Percentiles rank a stretch among this genome's conserved stretches.
Conservation (phyloP, 2,113 vertebrate species). For the Platanista minor region DNA sequence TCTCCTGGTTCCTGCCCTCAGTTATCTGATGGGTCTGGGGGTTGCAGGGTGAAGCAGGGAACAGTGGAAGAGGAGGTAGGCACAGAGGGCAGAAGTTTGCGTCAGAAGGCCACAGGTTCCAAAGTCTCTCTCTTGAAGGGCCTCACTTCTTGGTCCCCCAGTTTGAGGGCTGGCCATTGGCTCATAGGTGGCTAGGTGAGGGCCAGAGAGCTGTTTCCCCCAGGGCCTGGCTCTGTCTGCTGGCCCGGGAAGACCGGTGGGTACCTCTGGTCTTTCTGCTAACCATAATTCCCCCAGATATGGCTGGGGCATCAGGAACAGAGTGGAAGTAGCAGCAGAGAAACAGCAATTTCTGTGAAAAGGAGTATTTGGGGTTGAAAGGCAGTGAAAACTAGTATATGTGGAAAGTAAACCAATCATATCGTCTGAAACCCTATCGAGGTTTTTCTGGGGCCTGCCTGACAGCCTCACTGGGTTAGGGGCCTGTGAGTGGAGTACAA, state of each 20-base stretch:
- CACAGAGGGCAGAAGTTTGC: background rate
- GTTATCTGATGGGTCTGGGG: background rate
- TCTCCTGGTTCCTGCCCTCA: background rate
- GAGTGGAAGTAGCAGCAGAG: background rate
- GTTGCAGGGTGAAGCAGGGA: background rate
- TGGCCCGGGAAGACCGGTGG: background rate
- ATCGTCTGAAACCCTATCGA: background rate
- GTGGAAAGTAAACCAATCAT: background rate
- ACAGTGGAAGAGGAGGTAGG: background rate
- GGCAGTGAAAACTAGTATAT: background rate
- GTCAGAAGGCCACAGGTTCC: background rate
- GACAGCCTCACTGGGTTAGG: background rate
- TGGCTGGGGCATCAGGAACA: background rate
- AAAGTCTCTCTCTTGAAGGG: background rate
- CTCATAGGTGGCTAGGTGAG: background rate
- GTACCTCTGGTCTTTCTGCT: background rate
- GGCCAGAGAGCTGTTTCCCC: background rate
- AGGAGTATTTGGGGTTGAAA: background rate
- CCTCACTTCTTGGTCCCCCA: background rate
- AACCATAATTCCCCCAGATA: background rate
- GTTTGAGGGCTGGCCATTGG: background rate
- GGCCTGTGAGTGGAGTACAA: background rate
- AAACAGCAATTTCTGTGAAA: background rate
- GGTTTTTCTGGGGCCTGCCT: background rate
- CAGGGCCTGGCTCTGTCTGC: background rate